Percentiles rank a stretch among this genome's conserved stretches.
Evolutionary conservation across 2,113 vertebrate genomes (phyloP).

Genomic region (Pluvialis apricaria): DNA sequence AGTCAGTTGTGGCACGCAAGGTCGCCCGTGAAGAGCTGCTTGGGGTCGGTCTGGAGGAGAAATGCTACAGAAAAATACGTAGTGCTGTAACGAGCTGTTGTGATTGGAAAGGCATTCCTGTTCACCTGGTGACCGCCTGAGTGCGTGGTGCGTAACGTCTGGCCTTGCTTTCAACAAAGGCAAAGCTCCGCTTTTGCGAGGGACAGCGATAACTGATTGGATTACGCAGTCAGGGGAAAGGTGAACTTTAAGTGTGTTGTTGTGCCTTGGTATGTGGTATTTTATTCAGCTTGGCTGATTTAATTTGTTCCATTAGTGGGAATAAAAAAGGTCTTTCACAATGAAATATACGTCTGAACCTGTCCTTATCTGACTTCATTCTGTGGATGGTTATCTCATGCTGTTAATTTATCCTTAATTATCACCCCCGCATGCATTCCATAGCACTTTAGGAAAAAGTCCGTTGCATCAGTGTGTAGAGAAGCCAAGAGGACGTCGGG

Average conservation of each 20-base stretch:
- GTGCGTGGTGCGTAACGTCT: background rate
- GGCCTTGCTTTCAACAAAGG: background rate
- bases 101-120: rapidly evolving
- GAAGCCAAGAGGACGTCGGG: background rate
- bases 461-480: background rate
- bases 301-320: conserved; percentile 34
- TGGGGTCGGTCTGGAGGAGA: background rate
- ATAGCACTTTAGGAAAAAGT: background rate
- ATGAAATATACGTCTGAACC: background rate
- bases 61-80: rapidly evolving
- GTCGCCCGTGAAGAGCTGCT: background rate
- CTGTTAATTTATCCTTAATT: conserved; percentile 1
- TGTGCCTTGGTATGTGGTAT: background rate
- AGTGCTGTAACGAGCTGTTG: background rate
- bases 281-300: conserved; percentile 45
- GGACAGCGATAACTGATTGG: background rate
- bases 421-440: background rate
- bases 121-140: background rate
- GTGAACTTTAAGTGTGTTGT: background rate
- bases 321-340: conserved; percentile 6
- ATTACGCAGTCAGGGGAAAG: background rate
- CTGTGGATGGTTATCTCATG: conserved; percentile 16
- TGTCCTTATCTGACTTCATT: conserved; percentile 45
- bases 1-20: background rate
- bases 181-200: background rate